Evolutionary conservation across 2,113 vertebrate genomes (phyloP), one percentile per base, ranked within the genome.

Genomic region (Gobius niger): DNA sequence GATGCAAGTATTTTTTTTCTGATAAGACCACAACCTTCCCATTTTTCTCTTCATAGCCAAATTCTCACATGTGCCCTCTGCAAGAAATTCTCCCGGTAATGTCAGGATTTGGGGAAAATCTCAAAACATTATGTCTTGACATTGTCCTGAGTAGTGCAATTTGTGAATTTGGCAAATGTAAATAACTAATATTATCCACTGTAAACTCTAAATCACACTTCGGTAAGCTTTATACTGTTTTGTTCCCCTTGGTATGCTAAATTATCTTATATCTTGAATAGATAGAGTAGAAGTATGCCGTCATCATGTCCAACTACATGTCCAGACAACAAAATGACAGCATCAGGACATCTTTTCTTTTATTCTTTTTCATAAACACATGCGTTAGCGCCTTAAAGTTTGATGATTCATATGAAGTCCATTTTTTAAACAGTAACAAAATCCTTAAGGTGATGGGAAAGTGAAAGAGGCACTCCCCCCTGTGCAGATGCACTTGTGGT

Each of bases 1-100:
- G 90, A 90, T 82, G 86, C 86, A 83, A 72, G 77, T 83, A 85
- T 90, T 83, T 90, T 85, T 88, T 87, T 61, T 70, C 68, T 86
- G 89, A 92, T 92, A 89, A 91, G 83, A 80, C 53, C 60, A 62
- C 52, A 81, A 88, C 72, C 82, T 73, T 88, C 78, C 78, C 67
- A 65, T 88, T 80, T 85, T 88, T 84, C 85, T 67, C 67, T 67
- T 68, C 0, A 4, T 34, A 34, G 24, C 24, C 24, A 34, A 34
- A 34, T 34, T 34, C 24, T 34, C 24, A 34, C 24, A 34, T 34
- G 24, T 4, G 5, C 24, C 24, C 24, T 34, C 24, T 34, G 24
- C 24, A 34, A 34, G 3, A 34, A 34, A 34, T 34, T 34, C 24
- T 34, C 24, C 24, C 3, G 24, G 24, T 24, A 24, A 24, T 24